Evolutionary conservation across 2,888 invertebrate species (phyloP), one percentile per base, ranked within the genome.

Genomic region (Xylophagus ater): DNA sequence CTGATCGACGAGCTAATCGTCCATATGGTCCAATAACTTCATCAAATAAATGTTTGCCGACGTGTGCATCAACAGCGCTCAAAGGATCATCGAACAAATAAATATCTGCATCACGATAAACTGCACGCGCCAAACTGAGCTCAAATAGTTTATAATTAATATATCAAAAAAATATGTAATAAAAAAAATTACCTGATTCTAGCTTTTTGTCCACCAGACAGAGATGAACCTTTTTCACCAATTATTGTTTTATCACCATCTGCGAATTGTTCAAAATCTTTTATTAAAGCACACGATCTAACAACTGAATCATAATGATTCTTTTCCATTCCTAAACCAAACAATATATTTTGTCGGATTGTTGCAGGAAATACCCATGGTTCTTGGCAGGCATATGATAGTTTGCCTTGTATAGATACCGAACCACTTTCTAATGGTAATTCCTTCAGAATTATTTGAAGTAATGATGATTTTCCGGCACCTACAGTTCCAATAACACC

Each of bases 331-430:
- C 45, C 45, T 32, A 46, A 63, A 1, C 89, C 89, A 59, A 92
- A 90, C n/a, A 83, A 59, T 51, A 92, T 86, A 62, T 92, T 92
- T 55, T 88, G 85, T 34, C 82, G 68, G 2, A 92, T 72, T 2
- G 82, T 78, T 12, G 76, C 74, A 2, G 77, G 77, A 56, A 82
- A 83, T 0, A 83, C 73, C 90, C 90, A 92, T 6, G 90, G 75
- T 57, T 89, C 85, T 62, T 89, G 88, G 47, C 81, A 72, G 0
- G 85, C 82, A 59, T 88, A 90, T 18, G 81, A 77, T 10, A 78
- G 42, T 23, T 57, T 66, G 3, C 79, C 88, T 35, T 71, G 69
- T 10, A 82, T 68, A 37, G 71, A 66, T 14, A 86, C 62, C 9
- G 51, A 53, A 3, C 76, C 74, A 25, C 48, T 45, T 10, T 51